A percentile compares a stretch with the other conserved stretches of the same genome.
Conservation (phyloP, 2,888 invertebrate species). For the Tromatobia lineatoria region DNA sequence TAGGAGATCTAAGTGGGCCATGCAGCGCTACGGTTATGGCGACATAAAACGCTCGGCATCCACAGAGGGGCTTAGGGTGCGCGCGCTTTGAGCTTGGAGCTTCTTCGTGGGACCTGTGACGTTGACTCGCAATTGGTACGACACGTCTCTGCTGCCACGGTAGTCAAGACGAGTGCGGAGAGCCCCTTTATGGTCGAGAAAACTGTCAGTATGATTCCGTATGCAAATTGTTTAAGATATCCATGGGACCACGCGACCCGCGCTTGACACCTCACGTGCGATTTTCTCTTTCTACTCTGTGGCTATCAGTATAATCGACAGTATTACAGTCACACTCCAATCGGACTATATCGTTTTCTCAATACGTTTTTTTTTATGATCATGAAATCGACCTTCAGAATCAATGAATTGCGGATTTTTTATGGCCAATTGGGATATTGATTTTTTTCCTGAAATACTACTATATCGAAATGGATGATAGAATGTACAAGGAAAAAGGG, state of each 20-base stretch:
- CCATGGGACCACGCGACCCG: slow-evolving; percentile 72
- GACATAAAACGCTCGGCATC: slow-evolving; percentile 83
- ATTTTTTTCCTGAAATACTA: background rate
- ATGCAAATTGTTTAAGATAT: slow-evolving; percentile 86
- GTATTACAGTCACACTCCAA: background rate
- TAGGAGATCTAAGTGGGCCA: slow-evolving; percentile 85
- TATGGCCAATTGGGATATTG: background rate
- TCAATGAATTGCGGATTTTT: background rate
- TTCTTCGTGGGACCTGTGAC: slow-evolving; percentile 57
- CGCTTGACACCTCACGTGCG: slow-evolving; percentile 47
- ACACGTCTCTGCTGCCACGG: slow-evolving; percentile 48
- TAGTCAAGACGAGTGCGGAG: slow-evolving; percentile 79
- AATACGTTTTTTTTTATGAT: background rate
- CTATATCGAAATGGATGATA: slow-evolving; percentile 1
- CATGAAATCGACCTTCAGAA: background rate
- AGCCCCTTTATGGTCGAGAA: slow-evolving; percentile 83
- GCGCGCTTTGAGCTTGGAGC: slow-evolving; percentile 49
- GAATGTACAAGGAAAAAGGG: slow-evolving; percentile 12
- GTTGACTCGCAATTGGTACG: slow-evolving; percentile 62
- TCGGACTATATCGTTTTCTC: background rate
- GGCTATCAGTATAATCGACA: slow-evolving; percentile 1
- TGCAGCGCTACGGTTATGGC: slow-evolving; percentile 85
- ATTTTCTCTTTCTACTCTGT: slow-evolving; percentile 4
- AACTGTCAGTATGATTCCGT: slow-evolving; percentile 85
- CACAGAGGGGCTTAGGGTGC: slow-evolving; percentile 45